These are phyloP conservation scores for Zaprionus lineosus DNA, from an alignment of 2,888 invertebrate species.

Conservation along the genomic window DNA sequence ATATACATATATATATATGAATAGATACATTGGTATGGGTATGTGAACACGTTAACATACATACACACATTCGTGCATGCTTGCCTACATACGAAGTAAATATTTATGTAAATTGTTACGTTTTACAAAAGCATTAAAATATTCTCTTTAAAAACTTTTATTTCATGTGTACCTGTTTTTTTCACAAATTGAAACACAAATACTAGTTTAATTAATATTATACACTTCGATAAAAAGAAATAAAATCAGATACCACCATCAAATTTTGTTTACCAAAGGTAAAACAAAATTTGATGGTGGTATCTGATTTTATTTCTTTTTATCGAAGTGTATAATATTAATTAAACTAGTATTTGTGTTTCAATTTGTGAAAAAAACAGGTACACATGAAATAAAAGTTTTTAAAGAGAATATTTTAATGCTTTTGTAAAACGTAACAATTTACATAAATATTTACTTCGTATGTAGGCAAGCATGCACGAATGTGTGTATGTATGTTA, in stretches of 20 bases:
- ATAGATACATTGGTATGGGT: too few relatives aligned
- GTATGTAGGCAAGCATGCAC: too few relatives aligned
- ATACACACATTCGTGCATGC: too few relatives aligned
- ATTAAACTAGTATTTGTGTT: slow-evolving; percentile 29
- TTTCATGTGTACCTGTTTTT: slow-evolving; percentile 19
- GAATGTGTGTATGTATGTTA: too few relatives aligned
- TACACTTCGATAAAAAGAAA: slow-evolving; percentile 39
- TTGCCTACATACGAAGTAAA: too few relatives aligned
- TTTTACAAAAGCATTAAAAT: background rate
- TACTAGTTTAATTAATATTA: slow-evolving; percentile 28
- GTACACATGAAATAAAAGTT: slow-evolving; percentile 12
- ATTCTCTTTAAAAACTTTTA: too few relatives aligned
- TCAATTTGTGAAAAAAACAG: slow-evolving; percentile 24
- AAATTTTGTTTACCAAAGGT: slow-evolving; percentile 35
- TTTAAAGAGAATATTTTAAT: too few relatives aligned
- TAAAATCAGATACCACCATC: slow-evolving; percentile 38
- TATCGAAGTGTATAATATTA: slow-evolving; percentile 31
- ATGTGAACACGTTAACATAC: too few relatives aligned
- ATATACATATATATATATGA: too few relatives aligned
- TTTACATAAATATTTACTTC: too few relatives aligned
- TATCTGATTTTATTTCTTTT: slow-evolving; percentile 41
- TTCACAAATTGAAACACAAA: slow-evolving; percentile 25
- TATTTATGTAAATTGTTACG: background rate
- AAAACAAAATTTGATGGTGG: slow-evolving; percentile 37
- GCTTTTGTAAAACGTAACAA: background rate